A percentile compares a stretch with the other conserved stretches of the same genome.
Evolutionary conservation across 1,140 invertebrate genomes (phyloP).

Genomic region (Psilanteris sp.): DNA sequence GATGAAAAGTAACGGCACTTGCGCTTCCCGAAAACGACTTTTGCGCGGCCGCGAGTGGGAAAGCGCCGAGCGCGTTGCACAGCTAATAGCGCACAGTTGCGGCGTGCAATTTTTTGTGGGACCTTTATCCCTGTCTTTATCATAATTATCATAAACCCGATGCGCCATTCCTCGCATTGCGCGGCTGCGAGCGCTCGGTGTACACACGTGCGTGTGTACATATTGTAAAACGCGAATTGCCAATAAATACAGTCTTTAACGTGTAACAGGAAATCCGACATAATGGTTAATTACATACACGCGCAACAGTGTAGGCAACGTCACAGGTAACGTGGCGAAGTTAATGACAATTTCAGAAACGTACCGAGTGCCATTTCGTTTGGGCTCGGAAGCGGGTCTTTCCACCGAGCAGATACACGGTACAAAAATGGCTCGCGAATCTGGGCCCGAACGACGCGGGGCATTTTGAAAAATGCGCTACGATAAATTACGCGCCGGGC

Average conservation of each 20-base stretch:
- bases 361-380: slow-evolving; percentile 18
- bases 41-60: slow-evolving; percentile 14
- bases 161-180: slow-evolving; percentile 18
- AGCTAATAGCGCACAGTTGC: slow-evolving; percentile 18
- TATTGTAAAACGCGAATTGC: slow-evolving; percentile 57
- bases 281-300: slow-evolving; percentile 59
- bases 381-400: slow-evolving; percentile 43
- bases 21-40: slow-evolving; percentile 33
- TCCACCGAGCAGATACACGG: slow-evolving; percentile 40
- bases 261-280: slow-evolving; percentile 62
- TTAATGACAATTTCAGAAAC: slow-evolving; percentile 58
- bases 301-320: slow-evolving; percentile 54
- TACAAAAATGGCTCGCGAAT: slow-evolving; percentile 3
- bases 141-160: slow-evolving; percentile 46
- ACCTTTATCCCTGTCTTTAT: slow-evolving; percentile 40
- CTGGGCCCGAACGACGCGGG: neutral
- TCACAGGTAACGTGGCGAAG: slow-evolving; percentile 62
- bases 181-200: slow-evolving; percentile 8
- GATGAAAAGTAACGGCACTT: slow-evolving; percentile 39
- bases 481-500: slow-evolving; percentile 39
- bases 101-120: slow-evolving; percentile 17
- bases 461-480: slow-evolving; percentile 36
- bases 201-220: slow-evolving; percentile 16
- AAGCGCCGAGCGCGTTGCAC: slow-evolving; percentile 4
- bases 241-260: slow-evolving; percentile 64